A percentile compares a stretch with the other conserved stretches of the same genome.
phyloP scores from a whole-genome alignment of 1,140 invertebrate species.

The Drosophila bocqueti region DNA sequence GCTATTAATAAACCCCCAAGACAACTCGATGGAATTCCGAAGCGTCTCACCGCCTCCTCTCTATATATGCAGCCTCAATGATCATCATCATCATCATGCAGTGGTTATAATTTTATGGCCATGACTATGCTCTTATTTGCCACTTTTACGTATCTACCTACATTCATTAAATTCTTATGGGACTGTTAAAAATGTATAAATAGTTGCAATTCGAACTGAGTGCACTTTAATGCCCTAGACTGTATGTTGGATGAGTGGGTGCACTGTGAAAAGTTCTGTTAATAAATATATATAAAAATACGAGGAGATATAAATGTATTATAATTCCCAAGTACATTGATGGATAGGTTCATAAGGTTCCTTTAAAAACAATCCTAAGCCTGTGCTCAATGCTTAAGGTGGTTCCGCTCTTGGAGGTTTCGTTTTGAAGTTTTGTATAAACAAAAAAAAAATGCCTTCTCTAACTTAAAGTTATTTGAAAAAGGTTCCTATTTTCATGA shows the following conservation, averaged over 20 bases:
- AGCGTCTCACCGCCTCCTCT: conserved; percentile 14
- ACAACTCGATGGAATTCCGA: conserved; percentile 44
- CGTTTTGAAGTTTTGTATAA: too few species aligned
- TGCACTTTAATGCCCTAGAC: conserved; percentile 11
- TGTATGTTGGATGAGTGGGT: neutral
- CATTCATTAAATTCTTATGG: conserved; percentile 4
- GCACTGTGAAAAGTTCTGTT: neutral
- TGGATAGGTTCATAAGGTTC: too few species aligned
- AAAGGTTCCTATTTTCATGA: neutral
- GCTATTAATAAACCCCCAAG: conserved; percentile 46
- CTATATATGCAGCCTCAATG: conserved; percentile 15
- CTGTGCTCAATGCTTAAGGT: too few species aligned
- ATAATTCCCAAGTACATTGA: too few species aligned
- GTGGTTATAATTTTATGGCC: conserved; percentile 35
- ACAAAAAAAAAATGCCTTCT: too few species aligned
- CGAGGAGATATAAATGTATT: too few species aligned
- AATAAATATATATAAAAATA: too few species aligned
- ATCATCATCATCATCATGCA: neutral
- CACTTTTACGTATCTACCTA: conserved; percentile 9
- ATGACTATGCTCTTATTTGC: conserved; percentile 23
- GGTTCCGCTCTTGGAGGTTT: too few species aligned
- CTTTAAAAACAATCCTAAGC: too few species aligned
- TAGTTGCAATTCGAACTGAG: conserved; percentile 19
- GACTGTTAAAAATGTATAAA: conserved; percentile 19
- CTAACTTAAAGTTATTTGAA: too few species aligned